phyloP scores from a whole-genome alignment of 2,888 invertebrate species.

The Eristalinus sepulchralis region DNA sequence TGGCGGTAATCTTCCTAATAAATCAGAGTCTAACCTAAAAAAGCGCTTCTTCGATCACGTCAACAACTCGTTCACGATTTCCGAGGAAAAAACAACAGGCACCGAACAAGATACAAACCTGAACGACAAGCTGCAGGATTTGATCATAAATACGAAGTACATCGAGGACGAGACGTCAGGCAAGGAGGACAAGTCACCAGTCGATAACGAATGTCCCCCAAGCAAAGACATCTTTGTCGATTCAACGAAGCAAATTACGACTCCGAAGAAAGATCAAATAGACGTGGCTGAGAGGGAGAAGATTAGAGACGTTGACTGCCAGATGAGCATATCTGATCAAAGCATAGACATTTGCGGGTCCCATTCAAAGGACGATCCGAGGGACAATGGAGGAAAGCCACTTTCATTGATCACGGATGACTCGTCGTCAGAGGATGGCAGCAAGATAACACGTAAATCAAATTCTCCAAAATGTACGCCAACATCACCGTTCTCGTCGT shows the following conservation, averaged over 20 bases:
- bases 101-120: slow-evolving; percentile 13
- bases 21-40: slow-evolving; percentile 27
- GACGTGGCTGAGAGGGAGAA: background rate
- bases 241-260: background rate
- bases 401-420: slow-evolving; percentile 5
- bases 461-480: slow-evolving; percentile 36
- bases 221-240: slow-evolving; percentile 1
- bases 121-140: slow-evolving; percentile 37
- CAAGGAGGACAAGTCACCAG: background rate
- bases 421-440: background rate
- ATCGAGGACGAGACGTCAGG: background rate
- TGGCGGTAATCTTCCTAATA: slow-evolving; percentile 24
- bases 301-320: slow-evolving; percentile 6
- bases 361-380: slow-evolving; percentile 12
- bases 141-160: background rate
- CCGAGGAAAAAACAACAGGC: slow-evolving; percentile 46
- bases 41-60: slow-evolving; percentile 40
- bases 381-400: background rate
- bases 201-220: background rate
- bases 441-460: slow-evolving; percentile 26
- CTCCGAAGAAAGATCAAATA: slow-evolving; percentile 15
- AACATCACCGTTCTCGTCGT: slow-evolving; percentile 29
- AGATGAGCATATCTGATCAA: slow-evolving; percentile 17
- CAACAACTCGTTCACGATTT: slow-evolving; percentile 46
- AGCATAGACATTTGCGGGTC: slow-evolving; percentile 17